Base-by-base conservation (phyloP, 2,113 vertebrate genomes). In the Hyaena hyaena region DNA sequence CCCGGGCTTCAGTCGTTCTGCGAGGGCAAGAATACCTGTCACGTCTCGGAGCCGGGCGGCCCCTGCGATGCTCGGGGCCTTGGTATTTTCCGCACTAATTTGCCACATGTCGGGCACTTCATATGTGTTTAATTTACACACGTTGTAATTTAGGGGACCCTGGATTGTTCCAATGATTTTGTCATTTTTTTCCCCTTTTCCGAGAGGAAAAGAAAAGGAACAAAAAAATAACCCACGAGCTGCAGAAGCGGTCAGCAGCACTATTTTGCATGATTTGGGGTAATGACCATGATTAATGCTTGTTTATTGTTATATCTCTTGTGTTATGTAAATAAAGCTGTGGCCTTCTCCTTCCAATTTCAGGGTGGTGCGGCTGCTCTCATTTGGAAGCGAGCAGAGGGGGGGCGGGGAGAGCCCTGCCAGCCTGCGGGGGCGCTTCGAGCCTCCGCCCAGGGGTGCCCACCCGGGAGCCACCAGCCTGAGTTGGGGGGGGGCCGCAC, bases 1-100 rank as follows among this genome's bases (percentile, higher is more conserved):
- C 98, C 98, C 96, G 97, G 98, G 98, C 98, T 99, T 98, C 99
- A 99, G 99, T 99, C 98, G 98, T 98, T 98, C 98, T 97, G 98
- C 96, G 97, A 98, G 98, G 98, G 98, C 99, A 98, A 98, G 98
- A 98, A 98, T 98, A 99, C 98, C 98, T 99, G 98, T 98, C 98
- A 99, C 97, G 97, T 98, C 98, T 97, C n/a, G 48, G 96, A 94
- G 96, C 97, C 97, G 90, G 97, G 98, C 95, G 89, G 98, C 96
- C 95, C 90, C 90, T 90, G 66, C 98, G 98, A 97, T 92, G 97
- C 97, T 90, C 97, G 61, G 98, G 98, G 98, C 98, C 98, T 98
- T 96, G 5, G 89, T 97, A 97, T 91, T 98, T 98, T 98, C 98
- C 88, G 95, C 94, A 87, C 98, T 98, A 97, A 98, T 99, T 98